These are phyloP conservation scores for Oncorhynchus masou DNA, from an alignment of 2,113 vertebrate genomes.

Conservation along the genomic window DNA sequence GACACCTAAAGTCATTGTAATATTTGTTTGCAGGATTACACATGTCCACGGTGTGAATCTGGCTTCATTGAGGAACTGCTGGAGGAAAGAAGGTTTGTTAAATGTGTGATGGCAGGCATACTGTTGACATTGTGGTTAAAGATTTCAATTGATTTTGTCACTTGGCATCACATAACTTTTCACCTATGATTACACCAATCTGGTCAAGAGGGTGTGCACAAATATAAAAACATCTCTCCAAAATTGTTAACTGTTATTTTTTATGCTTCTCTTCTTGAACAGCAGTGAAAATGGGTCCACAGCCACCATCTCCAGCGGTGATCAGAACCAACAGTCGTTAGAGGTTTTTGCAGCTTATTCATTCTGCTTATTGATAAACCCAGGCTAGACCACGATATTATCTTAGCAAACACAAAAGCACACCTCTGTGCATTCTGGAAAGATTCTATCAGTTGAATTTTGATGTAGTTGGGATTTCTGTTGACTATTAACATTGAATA, in stretches of 20 bases:
- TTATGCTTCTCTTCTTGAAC: slow-evolving; percentile 52
- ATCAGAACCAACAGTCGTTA: slow-evolving; percentile 85
- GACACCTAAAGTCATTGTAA: not conserved
- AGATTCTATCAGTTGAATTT: not conserved
- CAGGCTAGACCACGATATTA: not conserved
- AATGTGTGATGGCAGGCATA: slow-evolving; percentile 2
- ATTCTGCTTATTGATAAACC: not conserved
- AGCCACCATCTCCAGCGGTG: slow-evolving; percentile 75
- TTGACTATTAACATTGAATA: too few species aligned
- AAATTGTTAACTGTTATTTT: slow-evolving; percentile 29
- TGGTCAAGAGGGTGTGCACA: not conserved
- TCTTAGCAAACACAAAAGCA: not conserved
- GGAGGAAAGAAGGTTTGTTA: slow-evolving; percentile 84
- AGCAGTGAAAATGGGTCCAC: slow-evolving; percentile 83
- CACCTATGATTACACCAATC: not conserved
- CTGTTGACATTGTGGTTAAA: not conserved
- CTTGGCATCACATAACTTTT: not conserved
- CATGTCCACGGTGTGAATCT: slow-evolving; percentile 91
- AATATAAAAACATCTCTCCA: not conserved
- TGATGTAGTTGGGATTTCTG: not conserved
- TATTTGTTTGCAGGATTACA: slow-evolving; percentile 81
- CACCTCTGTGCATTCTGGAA: not conserved
- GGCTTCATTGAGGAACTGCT: slow-evolving; percentile 95
- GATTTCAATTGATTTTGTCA: not conserved
- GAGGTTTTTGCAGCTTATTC: slow-evolving; percentile 74